Base-by-base conservation (phyloP, 2,888 invertebrate genomes). In the Macrosoma leucophasiata region DNA sequence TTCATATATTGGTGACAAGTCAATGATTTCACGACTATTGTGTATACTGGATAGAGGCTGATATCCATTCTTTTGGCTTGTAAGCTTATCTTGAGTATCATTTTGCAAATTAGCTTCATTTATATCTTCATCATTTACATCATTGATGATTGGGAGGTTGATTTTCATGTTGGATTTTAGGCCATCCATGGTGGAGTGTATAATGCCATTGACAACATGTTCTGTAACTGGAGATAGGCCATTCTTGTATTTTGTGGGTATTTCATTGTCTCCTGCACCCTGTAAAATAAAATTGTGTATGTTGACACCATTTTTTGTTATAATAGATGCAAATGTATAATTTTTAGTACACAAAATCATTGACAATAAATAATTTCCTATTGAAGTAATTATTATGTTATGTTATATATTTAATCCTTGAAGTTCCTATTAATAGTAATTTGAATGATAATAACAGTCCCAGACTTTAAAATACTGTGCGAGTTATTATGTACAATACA, bases 1-100 rank as follows among this genome's bases (percentile, higher is more conserved):
- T 48, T 85, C 85, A 43, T 84, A 84, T 27, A 85, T 85, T 1
- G 85, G 84, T 22, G 85, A 85, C 27, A 85, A 47, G 41, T 85
- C 84, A 30, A 84, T 75, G 14, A 84, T 73, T 40, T 85, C 85
- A 13, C 84, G 60, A 43, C 78, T 81, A 39, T 57, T 73, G 39
- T 71, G 67, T 9, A 72, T 47, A 21, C 60, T 68, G 4, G 71
- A 58, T 3, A 79, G 47, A 4, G 72, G 62, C 46, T 84, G 81
- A 30, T 82, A 84, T 2, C 79, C 78, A 62, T 77, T 79, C 43
- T 74, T 84, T 25, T 69, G 70, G 22, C 41, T 58, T 26, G 54
- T 59, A 14, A 42, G 59, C 60, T 39, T 66, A 43, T 42, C 50
- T 34, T 47, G 42, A 6, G 39, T 37, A 14, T 58, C 57, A 21